Evolutionary conservation across 2,113 vertebrate genomes (phyloP).

Genomic region (Genyomyrus donnyi): DNA sequence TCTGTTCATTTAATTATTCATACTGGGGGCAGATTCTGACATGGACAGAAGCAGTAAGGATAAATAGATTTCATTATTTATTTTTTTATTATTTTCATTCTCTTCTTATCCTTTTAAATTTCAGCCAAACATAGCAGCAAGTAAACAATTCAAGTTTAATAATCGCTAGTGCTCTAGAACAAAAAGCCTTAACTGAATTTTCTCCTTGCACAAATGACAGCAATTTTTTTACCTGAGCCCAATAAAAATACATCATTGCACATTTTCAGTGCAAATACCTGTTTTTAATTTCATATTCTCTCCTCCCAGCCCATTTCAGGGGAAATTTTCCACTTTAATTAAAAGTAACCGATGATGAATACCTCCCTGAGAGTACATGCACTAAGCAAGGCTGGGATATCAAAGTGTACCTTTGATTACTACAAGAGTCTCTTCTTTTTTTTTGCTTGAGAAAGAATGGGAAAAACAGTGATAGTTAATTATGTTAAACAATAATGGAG

Average conservation of each 20-base stretch:
- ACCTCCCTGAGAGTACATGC: not conserved
- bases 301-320: not conserved
- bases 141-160: not conserved
- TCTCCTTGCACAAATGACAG: not conserved
- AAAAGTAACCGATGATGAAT: not conserved
- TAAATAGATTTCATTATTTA: not conserved
- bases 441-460: not conserved
- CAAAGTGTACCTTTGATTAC: not conserved
- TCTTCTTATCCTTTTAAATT: not conserved
- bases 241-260: not conserved
- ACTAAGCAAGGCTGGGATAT: not conserved
- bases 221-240: not conserved
- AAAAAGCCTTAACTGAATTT: not conserved
- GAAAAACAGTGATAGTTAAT: not conserved
- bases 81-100: not conserved
- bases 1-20: not conserved
- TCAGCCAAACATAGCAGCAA: not conserved
- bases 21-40: not conserved
- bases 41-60: not conserved
- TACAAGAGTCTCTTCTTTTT: not conserved
- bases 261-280: not conserved
- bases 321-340: not conserved
- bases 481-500: not conserved
- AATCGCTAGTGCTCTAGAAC: not conserved
- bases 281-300: not conserved